Conservation (phyloP, 2,113 vertebrate genomes). For the Scolopax mira region DNA sequence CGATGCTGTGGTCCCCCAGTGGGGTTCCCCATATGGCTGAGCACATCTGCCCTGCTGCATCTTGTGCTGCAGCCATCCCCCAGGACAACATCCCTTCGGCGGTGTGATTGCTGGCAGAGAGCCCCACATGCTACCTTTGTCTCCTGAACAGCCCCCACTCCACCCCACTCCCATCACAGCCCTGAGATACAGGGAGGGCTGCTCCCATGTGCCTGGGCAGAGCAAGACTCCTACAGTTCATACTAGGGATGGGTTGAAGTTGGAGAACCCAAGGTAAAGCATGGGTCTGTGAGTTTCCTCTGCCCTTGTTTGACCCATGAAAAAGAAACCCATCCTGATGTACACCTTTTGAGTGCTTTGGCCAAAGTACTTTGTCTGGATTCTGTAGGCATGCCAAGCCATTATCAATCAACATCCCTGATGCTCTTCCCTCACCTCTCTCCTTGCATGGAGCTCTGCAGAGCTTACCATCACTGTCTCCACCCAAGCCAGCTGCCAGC, state of each 20-base stretch:
- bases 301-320: neutral
- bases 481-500: neutral
- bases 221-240: neutral
- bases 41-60: neutral
- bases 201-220: neutral
- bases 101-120: neutral
- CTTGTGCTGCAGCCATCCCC: neutral
- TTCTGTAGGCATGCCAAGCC: neutral
- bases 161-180: neutral
- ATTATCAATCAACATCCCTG: neutral
- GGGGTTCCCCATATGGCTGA: neutral
- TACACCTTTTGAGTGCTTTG: neutral
- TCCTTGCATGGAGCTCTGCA: neutral
- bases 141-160: no score
- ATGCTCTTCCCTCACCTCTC: neutral
- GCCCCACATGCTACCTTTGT: neutral
- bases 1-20: neutral
- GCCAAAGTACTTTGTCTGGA: neutral
- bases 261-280: neutral
- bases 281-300: neutral
- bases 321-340: neutral
- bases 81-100: neutral
- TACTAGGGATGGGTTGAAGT: fast-evolving
- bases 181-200: neutral
- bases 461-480: neutral